A percentile compares a stretch with the other conserved stretches of the same genome.
phyloP scores from a whole-genome alignment of 2,888 invertebrate genomes.

The Ganaspis brasiliensis region DNA sequence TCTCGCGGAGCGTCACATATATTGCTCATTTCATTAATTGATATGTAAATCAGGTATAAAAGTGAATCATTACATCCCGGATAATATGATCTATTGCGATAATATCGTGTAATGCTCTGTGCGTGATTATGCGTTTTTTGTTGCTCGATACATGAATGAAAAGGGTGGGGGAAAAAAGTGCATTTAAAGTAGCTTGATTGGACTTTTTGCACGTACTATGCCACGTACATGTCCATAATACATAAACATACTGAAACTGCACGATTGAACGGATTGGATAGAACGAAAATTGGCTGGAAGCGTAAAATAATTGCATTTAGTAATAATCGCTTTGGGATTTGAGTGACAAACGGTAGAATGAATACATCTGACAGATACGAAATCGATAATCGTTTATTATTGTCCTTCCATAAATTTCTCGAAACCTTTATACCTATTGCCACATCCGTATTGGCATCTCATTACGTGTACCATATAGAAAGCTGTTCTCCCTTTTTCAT shows the following conservation, averaged over 20 bases:
- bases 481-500: not conserved
- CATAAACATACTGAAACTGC: conserved; percentile 20
- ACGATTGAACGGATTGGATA: conserved; percentile 27
- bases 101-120: not conserved
- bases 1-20: too few relatives aligned
- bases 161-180: conserved; percentile 51
- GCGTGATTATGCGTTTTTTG: not conserved
- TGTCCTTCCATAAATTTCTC: conserved; percentile 37
- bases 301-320: conserved; percentile 42
- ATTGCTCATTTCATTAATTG: too few relatives aligned
- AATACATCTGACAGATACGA: conserved; percentile 34
- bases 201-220: conserved; percentile 39
- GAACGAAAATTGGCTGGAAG: conserved; percentile 36
- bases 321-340: conserved; percentile 44
- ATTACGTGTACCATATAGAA: conserved; percentile 11
- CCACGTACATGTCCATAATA: conserved; percentile 19
- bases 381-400: conserved; percentile 43
- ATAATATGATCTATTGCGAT: not conserved
- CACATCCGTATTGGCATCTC: conserved; percentile 18
- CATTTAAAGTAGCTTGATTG: conserved; percentile 52
- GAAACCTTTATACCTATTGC: conserved; percentile 21
- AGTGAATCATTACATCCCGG: not conserved
- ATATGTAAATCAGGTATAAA: conserved; percentile 1
- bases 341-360: conserved; percentile 40
- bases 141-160: conserved; percentile 35